phyloP scores from a whole-genome alignment of 2,888 invertebrate species.

The Polyommatus icarus region DNA sequence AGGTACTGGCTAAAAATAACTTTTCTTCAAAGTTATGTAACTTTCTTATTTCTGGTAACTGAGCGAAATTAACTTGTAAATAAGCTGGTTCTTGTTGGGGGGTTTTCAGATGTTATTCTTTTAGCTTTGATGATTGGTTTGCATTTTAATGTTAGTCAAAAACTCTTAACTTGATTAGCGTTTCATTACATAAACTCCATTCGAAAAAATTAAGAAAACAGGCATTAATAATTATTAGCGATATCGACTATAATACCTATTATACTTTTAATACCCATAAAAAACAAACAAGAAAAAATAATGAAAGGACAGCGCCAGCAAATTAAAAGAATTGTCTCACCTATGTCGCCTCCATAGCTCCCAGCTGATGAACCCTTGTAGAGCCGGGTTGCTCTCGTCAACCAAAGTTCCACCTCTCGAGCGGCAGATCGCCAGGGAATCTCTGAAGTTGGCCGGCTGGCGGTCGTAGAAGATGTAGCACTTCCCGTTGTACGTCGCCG shows the following conservation, averaged over 20 bases:
- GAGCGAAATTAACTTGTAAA: neutral
- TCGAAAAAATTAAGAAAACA: neutral
- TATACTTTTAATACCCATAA: neutral
- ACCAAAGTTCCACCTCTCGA: constrained; percentile 91
- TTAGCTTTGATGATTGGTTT: neutral
- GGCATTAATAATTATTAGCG: neutral
- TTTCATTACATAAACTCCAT: too few species aligned
- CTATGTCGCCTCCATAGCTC: constrained; percentile 94
- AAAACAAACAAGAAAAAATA: neutral
- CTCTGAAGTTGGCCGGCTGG: constrained; percentile 89
- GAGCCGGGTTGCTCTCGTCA: constrained; percentile 95
- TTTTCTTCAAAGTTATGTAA: neutral
- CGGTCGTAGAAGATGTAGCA: constrained; percentile 96
- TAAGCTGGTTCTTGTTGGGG: too few species aligned
- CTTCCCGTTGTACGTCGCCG: constrained; percentile 96
- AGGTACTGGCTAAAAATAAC: neutral
- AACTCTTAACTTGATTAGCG: too few species aligned
- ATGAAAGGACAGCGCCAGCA: constrained; percentile 33
- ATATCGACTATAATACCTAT: neutral
- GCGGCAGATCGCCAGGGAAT: constrained; percentile 89
- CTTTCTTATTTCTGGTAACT: neutral
- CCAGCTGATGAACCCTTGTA: constrained; percentile 97
- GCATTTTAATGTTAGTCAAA: too few species aligned
- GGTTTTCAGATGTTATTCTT: neutral
- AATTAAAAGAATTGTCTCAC: constrained; percentile 54